Evolutionary conservation across 2,888 invertebrate genomes (phyloP), one percentile per base, ranked within the genome.

Genomic region (Phengaris arion): DNA sequence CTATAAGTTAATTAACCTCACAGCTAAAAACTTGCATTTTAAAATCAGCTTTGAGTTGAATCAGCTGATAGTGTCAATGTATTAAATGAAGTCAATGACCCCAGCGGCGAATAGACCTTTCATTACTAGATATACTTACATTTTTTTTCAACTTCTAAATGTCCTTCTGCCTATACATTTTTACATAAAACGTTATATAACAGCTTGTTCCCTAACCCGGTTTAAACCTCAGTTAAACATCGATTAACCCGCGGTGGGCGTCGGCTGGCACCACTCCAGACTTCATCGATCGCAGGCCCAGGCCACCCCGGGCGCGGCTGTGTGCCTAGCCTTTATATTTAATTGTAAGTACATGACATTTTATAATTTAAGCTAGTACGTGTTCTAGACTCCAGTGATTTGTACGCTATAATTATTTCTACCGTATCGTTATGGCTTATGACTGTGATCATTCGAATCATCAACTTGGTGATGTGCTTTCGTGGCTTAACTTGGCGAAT

Each of bases 211-310:
- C 54, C 55, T 4, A 72, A 35, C 13, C 51, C 10, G 55, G 22
- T 22, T 54, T 73, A 13, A 35, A 13, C 13, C 10, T 22, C 51
- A 74, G 12, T 68, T 68, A 74, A 74, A 45, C 74, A 22, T 13
- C 48, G 74, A 68, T 68, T 68, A 52, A n/a, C 8, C 46, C 35
- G 4, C 35, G 68, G 74, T 68, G 45, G 5, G n/a, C 7, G 1
- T 48, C 22, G 52, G 48, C 74, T 74, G 74, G 54, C 68, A 74
- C 68, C 6, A 35, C 68, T 74, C 74, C 74, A 74, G 74, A 74
- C 74, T 52, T 22, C 51, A 74, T 74, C 68, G 74, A 74, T 74
- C 68, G 52, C 13, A 52, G 52, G 68, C 48, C 48, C 48, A 8
- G 48, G 35, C 35, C 35, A 35, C 35, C 35, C 59, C 48, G 48